Evolutionary conservation across 2,113 vertebrate species (phyloP).

Genomic region (Pycnonotus jocosus): DNA sequence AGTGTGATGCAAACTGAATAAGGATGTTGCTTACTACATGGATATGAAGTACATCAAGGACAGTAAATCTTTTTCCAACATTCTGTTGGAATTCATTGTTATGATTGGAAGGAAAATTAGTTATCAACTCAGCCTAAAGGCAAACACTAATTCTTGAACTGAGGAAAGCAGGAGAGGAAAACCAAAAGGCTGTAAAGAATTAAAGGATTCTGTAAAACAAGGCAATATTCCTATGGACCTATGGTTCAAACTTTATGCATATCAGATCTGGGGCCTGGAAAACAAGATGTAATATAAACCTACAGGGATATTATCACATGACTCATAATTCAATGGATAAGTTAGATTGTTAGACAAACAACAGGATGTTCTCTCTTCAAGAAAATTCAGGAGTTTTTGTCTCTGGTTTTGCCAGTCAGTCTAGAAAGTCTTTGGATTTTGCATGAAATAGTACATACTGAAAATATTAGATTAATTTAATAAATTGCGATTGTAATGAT

Average conservation of each 20-base stretch:
- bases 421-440: background rate
- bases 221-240: background rate
- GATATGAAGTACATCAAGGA: background rate
- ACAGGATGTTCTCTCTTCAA: background rate
- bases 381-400: background rate
- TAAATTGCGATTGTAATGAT: background rate
- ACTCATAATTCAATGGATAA: background rate
- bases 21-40: background rate
- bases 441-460: background rate
- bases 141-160: background rate
- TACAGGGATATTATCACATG: background rate
- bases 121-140: background rate
- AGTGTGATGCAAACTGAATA: background rate
- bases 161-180: background rate
- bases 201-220: background rate
- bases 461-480: background rate
- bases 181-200: background rate
- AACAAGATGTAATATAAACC: background rate
- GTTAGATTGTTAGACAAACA: background rate
- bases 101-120: background rate
- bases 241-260: background rate
- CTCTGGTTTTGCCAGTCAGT: background rate
- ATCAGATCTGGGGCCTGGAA: background rate
- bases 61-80: background rate
- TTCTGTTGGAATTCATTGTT: background rate